These are phyloP conservation scores for Forpus xanthops DNA, from an alignment of 2,797 vertebrate genomes.

Conservation along the genomic window DNA sequence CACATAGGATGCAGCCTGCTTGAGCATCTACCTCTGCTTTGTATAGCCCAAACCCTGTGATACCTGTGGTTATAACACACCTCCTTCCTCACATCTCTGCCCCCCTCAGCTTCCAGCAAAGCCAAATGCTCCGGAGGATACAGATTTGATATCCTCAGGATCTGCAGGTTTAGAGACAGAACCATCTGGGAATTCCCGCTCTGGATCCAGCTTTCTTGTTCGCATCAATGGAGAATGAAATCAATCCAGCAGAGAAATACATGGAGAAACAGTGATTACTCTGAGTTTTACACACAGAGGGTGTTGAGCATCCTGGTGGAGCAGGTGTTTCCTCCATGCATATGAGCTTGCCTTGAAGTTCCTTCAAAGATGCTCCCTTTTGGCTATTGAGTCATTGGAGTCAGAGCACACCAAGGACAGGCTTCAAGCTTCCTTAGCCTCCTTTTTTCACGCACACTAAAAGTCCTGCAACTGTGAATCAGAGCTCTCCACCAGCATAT, in stretches of 20 bases:
- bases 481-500: background rate
- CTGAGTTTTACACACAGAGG: background rate
- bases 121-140: background rate
- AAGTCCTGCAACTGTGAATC: background rate
- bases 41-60: background rate
- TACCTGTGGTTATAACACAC: background rate
- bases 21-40: background rate
- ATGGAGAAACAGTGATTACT: accelerated
- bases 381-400: background rate
- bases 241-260: background rate
- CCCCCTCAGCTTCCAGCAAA: background rate
- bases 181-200: background rate
- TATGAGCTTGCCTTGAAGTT: background rate
- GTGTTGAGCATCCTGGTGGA: background rate
- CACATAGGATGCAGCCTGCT: accelerated
- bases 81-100: background rate
- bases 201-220: background rate
- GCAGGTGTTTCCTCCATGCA: background rate
- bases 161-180: background rate
- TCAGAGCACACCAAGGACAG: background rate
- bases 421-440: background rate
- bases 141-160: background rate
- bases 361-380: background rate
- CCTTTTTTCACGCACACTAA: too few relatives aligned
- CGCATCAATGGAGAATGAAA: background rate